These are phyloP conservation scores for Nesometra sesokonis DNA, from an alignment of 35 echinoderm and acorn worm species.

Conservation along the genomic window DNA sequence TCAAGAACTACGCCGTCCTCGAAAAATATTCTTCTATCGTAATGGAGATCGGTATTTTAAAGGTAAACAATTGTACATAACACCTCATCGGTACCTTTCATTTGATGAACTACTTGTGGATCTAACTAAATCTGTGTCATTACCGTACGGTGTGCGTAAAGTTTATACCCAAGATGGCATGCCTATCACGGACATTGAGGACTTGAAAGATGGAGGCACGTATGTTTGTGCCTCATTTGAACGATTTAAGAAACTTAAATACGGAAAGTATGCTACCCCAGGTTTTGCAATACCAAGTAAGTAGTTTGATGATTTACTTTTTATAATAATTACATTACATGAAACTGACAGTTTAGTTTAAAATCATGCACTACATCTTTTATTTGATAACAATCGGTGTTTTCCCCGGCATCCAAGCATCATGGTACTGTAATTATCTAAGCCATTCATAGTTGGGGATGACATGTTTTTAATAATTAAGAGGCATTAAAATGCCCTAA, in stretches of 20 bases:
- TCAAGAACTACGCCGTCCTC: slow-evolving; percentile 3
- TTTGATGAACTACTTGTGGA: slow-evolving; percentile 74
- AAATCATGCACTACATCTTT: no score
- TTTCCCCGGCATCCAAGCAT: no score
- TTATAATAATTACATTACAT: no score
- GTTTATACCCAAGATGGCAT: slow-evolving; percentile 57
- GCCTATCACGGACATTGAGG: slow-evolving; percentile 45
- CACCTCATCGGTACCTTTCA: slow-evolving; percentile 59
- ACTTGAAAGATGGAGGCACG: slow-evolving; percentile 62
- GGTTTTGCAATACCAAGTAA: slow-evolving; percentile 56
- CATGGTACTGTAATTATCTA: no score
- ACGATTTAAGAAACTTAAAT: slow-evolving; percentile 75
- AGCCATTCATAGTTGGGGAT: no score
- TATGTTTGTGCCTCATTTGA: slow-evolving; percentile 98
- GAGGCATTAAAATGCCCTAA: no score
- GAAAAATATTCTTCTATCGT: slow-evolving; percentile 74
- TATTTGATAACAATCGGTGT: no score
- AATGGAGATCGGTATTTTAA: slow-evolving; percentile 86
- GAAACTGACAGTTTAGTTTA: neutral
- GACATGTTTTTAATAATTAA: no score
- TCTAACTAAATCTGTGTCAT: slow-evolving; percentile 68
- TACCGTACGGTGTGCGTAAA: slow-evolving; percentile 86
- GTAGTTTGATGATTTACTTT: slow-evolving; percentile 18
- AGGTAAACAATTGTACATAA: slow-evolving; percentile 79
- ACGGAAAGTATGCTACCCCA: slow-evolving; percentile 33